These are phyloP conservation scores for Ibycter americanus DNA, from an alignment of 2,797 vertebrate genomes.

Conservation along the genomic window DNA sequence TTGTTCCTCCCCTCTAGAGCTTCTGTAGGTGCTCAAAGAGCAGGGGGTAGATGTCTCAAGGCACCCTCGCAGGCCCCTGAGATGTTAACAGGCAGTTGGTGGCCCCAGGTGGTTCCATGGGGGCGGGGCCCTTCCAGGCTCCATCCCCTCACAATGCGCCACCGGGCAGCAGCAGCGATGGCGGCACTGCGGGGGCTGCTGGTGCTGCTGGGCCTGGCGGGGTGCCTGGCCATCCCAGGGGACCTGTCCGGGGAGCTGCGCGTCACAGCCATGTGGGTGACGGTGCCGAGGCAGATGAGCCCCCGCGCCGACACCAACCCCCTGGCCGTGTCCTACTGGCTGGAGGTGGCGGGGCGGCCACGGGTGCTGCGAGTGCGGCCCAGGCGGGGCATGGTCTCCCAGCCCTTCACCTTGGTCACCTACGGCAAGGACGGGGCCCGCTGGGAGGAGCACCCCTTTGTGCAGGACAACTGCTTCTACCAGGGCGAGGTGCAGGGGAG, in stretches of 20 bases:
- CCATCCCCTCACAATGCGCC: not conserved
- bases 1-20: not conserved
- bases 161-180: not conserved
- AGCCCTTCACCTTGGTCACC: constrained; percentile 66
- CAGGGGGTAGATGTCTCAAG: too few relatives aligned
- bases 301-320: not conserved
- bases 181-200: not conserved
- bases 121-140: not conserved
- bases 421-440: constrained; percentile 41
- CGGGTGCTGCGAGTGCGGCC: constrained; percentile 49
- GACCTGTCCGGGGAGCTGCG: not conserved
- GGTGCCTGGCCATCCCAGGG: accelerated
- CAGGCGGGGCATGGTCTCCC: constrained; percentile 38
- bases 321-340: constrained; percentile 29
- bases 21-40: accelerated
- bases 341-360: constrained; percentile 55
- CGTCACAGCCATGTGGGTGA: not conserved
- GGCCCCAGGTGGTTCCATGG: not conserved
- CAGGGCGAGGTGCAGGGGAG: constrained; percentile 66
- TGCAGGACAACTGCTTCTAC: constrained; percentile 71
- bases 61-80: accelerated
- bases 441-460: constrained; percentile 53
- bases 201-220: not conserved
- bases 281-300: constrained; percentile 51
- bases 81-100: not conserved